Evolutionary conservation across 92 coral and sea anemone genomes (phyloP).

Genomic region (Montipora capitata): DNA sequence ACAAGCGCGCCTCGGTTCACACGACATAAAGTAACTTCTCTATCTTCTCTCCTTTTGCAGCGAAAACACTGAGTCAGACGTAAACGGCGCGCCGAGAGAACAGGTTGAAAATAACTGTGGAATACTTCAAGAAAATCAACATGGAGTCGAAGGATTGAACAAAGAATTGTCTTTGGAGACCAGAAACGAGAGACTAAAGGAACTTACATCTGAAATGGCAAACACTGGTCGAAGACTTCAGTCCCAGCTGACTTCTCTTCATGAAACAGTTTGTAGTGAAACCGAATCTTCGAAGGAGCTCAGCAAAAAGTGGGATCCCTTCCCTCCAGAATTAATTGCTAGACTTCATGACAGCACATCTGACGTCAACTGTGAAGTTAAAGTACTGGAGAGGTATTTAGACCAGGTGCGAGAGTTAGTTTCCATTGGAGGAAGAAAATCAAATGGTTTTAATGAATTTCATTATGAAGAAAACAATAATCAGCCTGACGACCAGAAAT

Average conservation of each 20-base stretch:
- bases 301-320: slow-evolving; percentile 17
- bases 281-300: slow-evolving; percentile 35
- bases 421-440: slow-evolving; percentile 39
- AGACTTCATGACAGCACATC: slow-evolving; percentile 80
- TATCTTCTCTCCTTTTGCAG: not conserved
- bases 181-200: not conserved
- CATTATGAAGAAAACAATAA: slow-evolving; percentile 24
- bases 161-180: not conserved
- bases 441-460: slow-evolving; percentile 35
- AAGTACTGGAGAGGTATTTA: slow-evolving; percentile 82
- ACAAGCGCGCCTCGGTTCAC: too few species aligned
- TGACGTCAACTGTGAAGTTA: slow-evolving; percentile 81
- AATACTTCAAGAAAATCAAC: slow-evolving; percentile 2
- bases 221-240: slow-evolving; percentile 44
- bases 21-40: not conserved
- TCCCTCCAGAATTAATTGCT: slow-evolving; percentile 68
- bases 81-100: not conserved
- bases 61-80: not conserved
- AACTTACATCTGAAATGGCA: slow-evolving; percentile 61
- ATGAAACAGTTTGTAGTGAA: slow-evolving; percentile 52
- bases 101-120: not conserved
- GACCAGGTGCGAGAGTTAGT: slow-evolving; percentile 76
- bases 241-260: slow-evolving; percentile 60
- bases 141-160: not conserved
- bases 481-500: not conserved